Evolutionary conservation across 1,140 invertebrate species (phyloP), one percentile per base, ranked within the genome.

Genomic region (Drosophila navojoa): DNA sequence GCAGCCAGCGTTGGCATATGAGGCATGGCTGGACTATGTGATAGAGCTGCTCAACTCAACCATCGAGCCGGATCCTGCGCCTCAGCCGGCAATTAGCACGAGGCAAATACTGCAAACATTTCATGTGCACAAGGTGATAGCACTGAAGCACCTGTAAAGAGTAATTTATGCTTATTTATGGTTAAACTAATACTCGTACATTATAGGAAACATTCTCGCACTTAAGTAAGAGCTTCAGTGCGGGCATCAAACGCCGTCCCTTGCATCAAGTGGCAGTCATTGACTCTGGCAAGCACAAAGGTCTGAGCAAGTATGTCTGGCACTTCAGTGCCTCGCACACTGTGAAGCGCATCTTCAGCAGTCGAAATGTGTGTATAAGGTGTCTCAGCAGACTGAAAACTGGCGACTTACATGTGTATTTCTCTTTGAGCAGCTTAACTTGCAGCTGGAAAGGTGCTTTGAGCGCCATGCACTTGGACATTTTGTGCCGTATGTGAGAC

Each of bases 1-100:
- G 6, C 59, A 71, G 35, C 90, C 91, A 9, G 69, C 79, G 0
- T 59, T 92, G 22, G 67, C 77, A 10, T 92, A 84, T 32, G 70
- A 71, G 4, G 74, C 81, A 0, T 92, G 91, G 91, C 42, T 92
- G 42, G 90, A 91, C 13, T 75, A 91, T 86, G 82, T 91, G 13
- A 80, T 92, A 40, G 91, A 92, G 57, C 47, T 85, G 9, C 62
- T 92, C 7, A 91, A 91, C 54, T 77, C 79, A 0, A 57, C 50
- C 32, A 45, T 91, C 7, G 69, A 66, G 6, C 80, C 90, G 4
- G 25, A 49, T 4, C 44, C 53, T 0, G 62, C 38, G 4, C 40
- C 35, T 0, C 53, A n/a, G 0, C 54, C 11, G 9, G 19, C 44
- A 6, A 16, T 53, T 1, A 38, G 50, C 38, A 73, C 19, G 2